These are phyloP conservation scores for Xerus inauris DNA, from an alignment of 2,113 vertebrate genomes.

Conservation along the genomic window DNA sequence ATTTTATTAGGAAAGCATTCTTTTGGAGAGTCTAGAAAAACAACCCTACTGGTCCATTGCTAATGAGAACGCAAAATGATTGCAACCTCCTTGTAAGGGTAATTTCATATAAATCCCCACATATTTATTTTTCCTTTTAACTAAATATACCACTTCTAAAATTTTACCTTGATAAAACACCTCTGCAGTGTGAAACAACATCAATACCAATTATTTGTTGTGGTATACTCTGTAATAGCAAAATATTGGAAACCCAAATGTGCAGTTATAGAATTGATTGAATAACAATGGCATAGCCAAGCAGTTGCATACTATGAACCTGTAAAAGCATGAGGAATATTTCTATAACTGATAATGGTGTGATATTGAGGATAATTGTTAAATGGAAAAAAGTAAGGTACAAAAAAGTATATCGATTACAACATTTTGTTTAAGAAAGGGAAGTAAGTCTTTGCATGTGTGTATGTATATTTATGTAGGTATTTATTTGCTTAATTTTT, in stretches of 20 bases:
- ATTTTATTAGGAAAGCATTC: not conserved
- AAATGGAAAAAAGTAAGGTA: not conserved
- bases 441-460: not conserved
- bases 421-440: not conserved
- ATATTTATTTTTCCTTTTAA: not conserved
- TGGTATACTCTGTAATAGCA: not conserved
- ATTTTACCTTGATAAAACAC: not conserved
- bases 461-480: not conserved
- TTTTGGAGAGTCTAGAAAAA: not conserved
- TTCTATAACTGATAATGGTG: not conserved
- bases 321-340: not conserved
- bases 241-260: not conserved
- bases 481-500: not conserved
- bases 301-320: not conserved
- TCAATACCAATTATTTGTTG: not conserved
- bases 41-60: not conserved
- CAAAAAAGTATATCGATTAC: not conserved
- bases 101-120: not conserved
- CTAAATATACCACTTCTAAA: not conserved
- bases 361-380: not conserved
- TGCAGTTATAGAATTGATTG: not conserved
- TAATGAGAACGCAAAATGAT: constrained; percentile 1
- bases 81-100: not conserved
- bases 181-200: not conserved
- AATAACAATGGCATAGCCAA: not conserved